A percentile compares a stretch with the other conserved stretches of the same genome.
These are phyloP conservation scores for Semicossyphus pulcher DNA, from an alignment of 2,113 vertebrate genomes.

Conservation along the genomic window DNA sequence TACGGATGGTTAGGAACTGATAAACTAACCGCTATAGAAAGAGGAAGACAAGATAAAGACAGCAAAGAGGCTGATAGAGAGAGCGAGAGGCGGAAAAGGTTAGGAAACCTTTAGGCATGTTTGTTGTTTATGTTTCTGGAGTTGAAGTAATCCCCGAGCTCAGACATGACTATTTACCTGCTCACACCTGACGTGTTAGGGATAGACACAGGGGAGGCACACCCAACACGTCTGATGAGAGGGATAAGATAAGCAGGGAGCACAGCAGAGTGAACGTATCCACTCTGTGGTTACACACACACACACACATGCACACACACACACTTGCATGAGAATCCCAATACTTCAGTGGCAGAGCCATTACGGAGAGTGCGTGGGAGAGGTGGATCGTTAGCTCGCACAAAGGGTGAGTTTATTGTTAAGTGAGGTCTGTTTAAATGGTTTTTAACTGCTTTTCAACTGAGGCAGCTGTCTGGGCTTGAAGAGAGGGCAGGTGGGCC, in stretches of 20 bases:
- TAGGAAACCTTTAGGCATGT: constrained; percentile 29
- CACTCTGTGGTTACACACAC: neutral
- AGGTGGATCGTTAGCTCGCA: constrained; percentile 58
- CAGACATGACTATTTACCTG: constrained; percentile 72
- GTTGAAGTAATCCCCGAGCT: constrained; percentile 61
- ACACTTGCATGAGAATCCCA: constrained; percentile 36
- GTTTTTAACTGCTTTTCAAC: constrained; percentile 55
- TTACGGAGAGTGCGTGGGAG: constrained; percentile 44
- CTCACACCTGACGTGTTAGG: constrained; percentile 16
- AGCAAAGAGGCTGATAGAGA: neutral
- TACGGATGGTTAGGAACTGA: constrained; percentile 8
- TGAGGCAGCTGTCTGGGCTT: constrained; percentile 48
- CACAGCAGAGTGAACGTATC: constrained; percentile 7
- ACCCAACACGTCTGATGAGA: constrained; percentile 2
- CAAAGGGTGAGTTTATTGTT: constrained; percentile 67
- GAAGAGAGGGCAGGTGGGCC: constrained; percentile 58
- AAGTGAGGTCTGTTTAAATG: constrained; percentile 63
- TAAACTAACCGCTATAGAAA: neutral
- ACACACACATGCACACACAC: neutral
- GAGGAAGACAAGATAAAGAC: neutral
- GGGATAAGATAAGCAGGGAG: constrained; percentile 13
- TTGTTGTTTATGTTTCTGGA: constrained; percentile 29
- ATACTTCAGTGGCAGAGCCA: constrained; percentile 27
- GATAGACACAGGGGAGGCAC: constrained; percentile 24
- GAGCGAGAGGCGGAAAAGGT: constrained; percentile 12